These are phyloP conservation scores for Telmatherina bonti DNA, from an alignment of 2,797 vertebrate genomes.

Conservation along the genomic window DNA sequence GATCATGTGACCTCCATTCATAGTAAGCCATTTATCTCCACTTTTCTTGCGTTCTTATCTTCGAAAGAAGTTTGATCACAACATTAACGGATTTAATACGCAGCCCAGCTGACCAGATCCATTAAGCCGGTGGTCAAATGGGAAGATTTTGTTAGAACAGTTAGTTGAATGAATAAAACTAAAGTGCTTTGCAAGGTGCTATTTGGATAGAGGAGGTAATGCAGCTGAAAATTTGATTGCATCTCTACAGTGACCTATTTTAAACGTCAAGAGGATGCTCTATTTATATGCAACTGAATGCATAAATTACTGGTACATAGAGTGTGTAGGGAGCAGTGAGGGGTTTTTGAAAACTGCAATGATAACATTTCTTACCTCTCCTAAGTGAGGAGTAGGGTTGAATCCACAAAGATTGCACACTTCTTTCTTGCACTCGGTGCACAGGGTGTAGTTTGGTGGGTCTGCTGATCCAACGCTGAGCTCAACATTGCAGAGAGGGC, in stretches of 20 bases:
- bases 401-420: slow-evolving; percentile 98
- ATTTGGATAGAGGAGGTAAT: slow-evolving; percentile 1
- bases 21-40: slow-evolving; percentile 30
- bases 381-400: slow-evolving; percentile 94
- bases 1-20: slow-evolving; percentile 44
- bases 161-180: slow-evolving; percentile 12
- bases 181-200: slow-evolving; percentile 28
- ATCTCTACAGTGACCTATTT: slow-evolving; percentile 71
- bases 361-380: slow-evolving; percentile 88
- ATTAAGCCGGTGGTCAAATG: slow-evolving; percentile 31
- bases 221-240: slow-evolving; percentile 44
- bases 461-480: slow-evolving; percentile 88
- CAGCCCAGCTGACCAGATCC: slow-evolving; percentile 43
- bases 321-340: slow-evolving; percentile 15
- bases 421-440: slow-evolving; percentile 92
- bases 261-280: slow-evolving; percentile 61
- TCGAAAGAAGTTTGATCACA: slow-evolving; percentile 20
- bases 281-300: slow-evolving; percentile 61
- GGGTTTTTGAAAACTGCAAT: neutral
- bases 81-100: slow-evolving; percentile 21
- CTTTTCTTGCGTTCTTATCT: slow-evolving; percentile 14
- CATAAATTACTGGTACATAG: slow-evolving; percentile 60
- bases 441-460: slow-evolving; percentile 89
- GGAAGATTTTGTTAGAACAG: slow-evolving; percentile 9
- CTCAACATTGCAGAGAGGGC: slow-evolving; percentile 92